A percentile compares a stretch with the other conserved stretches of the same genome.
These are phyloP conservation scores for Limnodromus scolopaceus DNA, from an alignment of 2,797 vertebrate species.

Conservation along the genomic window DNA sequence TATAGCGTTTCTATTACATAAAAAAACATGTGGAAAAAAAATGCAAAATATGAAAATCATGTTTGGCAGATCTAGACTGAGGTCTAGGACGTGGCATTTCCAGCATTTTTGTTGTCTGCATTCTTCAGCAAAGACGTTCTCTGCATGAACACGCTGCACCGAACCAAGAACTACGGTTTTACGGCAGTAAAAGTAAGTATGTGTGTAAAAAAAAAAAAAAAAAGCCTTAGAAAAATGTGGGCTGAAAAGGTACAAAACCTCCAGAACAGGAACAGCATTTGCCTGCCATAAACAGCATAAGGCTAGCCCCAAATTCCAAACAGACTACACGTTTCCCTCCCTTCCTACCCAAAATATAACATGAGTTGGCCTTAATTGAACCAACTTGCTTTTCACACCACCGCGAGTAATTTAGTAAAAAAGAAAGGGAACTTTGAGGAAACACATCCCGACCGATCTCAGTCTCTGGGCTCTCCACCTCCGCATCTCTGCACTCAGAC, in stretches of 20 bases:
- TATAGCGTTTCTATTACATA: neutral
- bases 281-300: slow-evolving; percentile 18
- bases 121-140: neutral
- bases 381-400: slow-evolving; percentile 7
- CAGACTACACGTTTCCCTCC: slow-evolving; percentile 9
- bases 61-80: slow-evolving; percentile 30
- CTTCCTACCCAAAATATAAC: slow-evolving; percentile 33
- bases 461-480: neutral
- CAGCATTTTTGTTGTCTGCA: slow-evolving; percentile 47
- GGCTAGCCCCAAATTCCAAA: slow-evolving; percentile 50
- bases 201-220: neutral
- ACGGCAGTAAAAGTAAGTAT: neutral
- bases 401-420: neutral
- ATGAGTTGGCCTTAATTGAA: slow-evolving; percentile 38
- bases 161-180: neutral
- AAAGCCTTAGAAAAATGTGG: neutral
- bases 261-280: slow-evolving; percentile 23
- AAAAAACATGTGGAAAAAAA: neutral
- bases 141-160: neutral
- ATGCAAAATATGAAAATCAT: slow-evolving; percentile 38
- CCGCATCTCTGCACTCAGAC: neutral
- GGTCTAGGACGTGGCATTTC: slow-evolving; percentile 30
- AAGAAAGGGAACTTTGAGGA: neutral
- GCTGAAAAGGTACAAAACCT: neutral
- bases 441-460: neutral